Base-by-base conservation (phyloP, 2,797 vertebrate species). In the Craterocephalus amniculus region DNA sequence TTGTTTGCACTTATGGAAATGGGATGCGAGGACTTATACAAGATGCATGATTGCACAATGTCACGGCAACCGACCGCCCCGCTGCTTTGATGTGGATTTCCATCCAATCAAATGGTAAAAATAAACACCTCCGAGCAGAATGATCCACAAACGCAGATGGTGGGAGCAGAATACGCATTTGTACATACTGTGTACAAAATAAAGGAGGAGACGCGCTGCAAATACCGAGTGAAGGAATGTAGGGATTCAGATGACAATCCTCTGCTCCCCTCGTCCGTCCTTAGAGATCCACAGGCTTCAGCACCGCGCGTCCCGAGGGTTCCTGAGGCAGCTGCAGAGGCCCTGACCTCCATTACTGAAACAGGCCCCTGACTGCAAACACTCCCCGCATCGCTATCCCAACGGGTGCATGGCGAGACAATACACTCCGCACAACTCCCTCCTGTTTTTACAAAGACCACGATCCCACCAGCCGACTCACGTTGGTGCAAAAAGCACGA, bases 291-390 rank as follows among this genome's bases (percentile, higher is more conserved):
- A 16, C 52, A n/a, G 62, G 34, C 35, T 67, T 35, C 58, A 7
- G 10, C 62, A 32, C 51, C 38, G 13, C 70, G 77, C 69, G 34
- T 85, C 82, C 83, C 69, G 13, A 1, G 11, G 86, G 70, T 86
- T 55, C 29, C 70, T n/a, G 6, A 57, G 35, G 55, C 79, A 74
- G 72, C 84, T 70, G 73, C 74, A 31, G 68, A 12, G 69, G 78
- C 63, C 70, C 78, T 74, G 84, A 88, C 80, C 84, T 87, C 84
- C 78, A 86, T 89, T 84, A 88, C 65, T 43, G 76, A 80, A 69
- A 83, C 78, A 52, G 62, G 29, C 45, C 70, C 65, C 34, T 26
- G 67, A 74, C 73, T 56, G 79, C 59, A 74, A 45, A 68, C 62
- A 32, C 56, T 70, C 69, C 27, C 65, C 22, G 31, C 32, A 32